Evolutionary conservation across 2,113 vertebrate genomes (phyloP).

Genomic region (Hippocampus barbouri): DNA sequence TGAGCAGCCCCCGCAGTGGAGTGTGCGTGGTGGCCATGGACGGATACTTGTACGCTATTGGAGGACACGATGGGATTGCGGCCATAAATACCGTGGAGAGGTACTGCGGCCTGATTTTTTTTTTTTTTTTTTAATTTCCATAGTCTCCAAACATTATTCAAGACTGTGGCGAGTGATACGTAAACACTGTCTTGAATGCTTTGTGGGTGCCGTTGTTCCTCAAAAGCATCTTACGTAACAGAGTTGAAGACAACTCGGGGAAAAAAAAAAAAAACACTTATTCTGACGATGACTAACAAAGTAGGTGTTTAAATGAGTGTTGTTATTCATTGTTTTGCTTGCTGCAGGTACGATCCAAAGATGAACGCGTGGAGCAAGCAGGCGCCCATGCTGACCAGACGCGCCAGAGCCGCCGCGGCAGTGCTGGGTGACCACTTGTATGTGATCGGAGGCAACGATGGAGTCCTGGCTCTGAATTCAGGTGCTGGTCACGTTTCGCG

Average conservation of each 20-base stretch:
- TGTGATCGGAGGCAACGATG: slow-evolving; percentile 65
- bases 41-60: slow-evolving; percentile 58
- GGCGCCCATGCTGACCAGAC: slow-evolving; percentile 49
- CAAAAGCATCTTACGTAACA: slow-evolving; percentile 6
- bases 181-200: not conserved
- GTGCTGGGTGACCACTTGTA: slow-evolving; percentile 62
- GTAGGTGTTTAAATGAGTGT: not conserved
- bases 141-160: not conserved
- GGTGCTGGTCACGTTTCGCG: slow-evolving; percentile 29
- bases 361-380: slow-evolving; percentile 63
- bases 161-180: not conserved
- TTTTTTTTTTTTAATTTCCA: no score
- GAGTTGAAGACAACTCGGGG: not conserved
- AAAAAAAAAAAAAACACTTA: not conserved
- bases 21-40: slow-evolving; percentile 61
- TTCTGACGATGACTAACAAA: slow-evolving; percentile 6
- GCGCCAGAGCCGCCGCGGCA: slow-evolving; percentile 45
- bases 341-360: slow-evolving; percentile 61
- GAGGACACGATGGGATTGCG: slow-evolving; percentile 58
- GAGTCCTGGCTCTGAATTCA: slow-evolving; percentile 54
- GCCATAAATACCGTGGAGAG: slow-evolving; percentile 65
- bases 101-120: slow-evolving; percentile 15
- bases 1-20: slow-evolving; percentile 59
- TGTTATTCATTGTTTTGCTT: not conserved
- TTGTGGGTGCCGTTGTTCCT: not conserved